Percentiles rank a stretch among this genome's conserved stretches.
Conservation (phyloP, 2,113 vertebrate species). For the Neolamprologus hecqui region DNA sequence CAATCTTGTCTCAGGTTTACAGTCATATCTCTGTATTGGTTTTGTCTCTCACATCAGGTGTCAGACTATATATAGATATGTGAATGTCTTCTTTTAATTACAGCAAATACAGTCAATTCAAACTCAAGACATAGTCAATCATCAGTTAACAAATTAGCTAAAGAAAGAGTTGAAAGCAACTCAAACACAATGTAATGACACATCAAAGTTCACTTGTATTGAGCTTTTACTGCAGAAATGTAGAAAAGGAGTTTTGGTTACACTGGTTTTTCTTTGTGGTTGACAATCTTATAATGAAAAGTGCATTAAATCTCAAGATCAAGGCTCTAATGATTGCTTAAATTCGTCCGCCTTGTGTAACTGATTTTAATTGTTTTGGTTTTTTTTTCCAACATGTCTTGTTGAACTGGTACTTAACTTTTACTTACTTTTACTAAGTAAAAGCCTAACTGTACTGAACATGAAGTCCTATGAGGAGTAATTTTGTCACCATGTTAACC, state of each 20-base stretch:
- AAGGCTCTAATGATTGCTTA: not conserved
- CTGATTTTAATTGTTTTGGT: not conserved
- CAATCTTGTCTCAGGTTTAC: not conserved
- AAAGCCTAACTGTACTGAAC: not conserved
- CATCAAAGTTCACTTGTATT: not conserved
- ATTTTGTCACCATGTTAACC: not conserved
- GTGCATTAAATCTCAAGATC: not conserved
- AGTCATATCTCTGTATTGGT: not conserved
- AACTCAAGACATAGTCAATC: not conserved
- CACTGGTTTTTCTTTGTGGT: not conserved
- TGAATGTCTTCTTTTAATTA: not conserved
- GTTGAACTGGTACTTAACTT: not conserved
- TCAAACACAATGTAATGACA: not conserved
- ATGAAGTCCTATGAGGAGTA: not conserved
- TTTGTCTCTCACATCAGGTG: not conserved
- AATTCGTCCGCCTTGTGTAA: not conserved
- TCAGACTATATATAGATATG: not conserved
- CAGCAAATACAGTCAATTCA: not conserved
- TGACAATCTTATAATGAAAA: not conserved
- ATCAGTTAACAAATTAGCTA: not conserved
- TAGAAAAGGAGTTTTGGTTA: not conserved
- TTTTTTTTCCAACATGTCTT: not conserved
- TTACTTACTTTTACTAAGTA: not conserved
- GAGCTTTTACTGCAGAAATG: not conserved
- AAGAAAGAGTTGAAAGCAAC: not conserved